phyloP scores from a whole-genome alignment of 2,113 vertebrate genomes.

The Aptenodytes forsteri region DNA sequence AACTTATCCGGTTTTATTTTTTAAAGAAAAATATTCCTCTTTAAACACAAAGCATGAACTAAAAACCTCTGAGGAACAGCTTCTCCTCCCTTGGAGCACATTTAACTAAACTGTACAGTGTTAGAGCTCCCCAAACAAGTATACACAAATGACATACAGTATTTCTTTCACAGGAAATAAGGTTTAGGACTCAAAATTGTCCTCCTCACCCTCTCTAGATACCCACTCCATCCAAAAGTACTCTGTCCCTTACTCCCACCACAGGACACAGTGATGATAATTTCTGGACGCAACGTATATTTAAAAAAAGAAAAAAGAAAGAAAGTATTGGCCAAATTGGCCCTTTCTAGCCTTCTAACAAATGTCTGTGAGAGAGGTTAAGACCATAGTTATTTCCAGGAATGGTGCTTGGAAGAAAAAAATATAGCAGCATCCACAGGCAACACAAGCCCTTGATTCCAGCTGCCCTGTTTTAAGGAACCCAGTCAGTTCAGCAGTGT shows the following conservation, averaged over 20 bases:
- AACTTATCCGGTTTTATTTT: constrained; percentile 59
- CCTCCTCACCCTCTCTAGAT: neutral
- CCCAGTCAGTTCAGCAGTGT: neutral
- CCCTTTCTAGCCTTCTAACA: neutral
- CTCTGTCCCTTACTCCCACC: neutral
- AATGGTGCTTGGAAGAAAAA: constrained; percentile 46
- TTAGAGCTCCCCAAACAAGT: constrained; percentile 6
- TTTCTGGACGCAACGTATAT: neutral
- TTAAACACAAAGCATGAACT: constrained; percentile 68
- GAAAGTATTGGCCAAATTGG: neutral
- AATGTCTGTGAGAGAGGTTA: constrained; percentile 14
- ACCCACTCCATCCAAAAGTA: neutral
- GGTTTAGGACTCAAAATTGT: neutral
- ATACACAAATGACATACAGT: constrained; percentile 17
- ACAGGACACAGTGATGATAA: constrained; percentile 7
- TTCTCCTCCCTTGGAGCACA: neutral
- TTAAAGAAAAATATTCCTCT: constrained; percentile 80
- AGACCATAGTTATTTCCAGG: constrained; percentile 39
- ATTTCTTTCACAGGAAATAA: constrained; percentile 39
- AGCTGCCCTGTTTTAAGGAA: constrained; percentile 15
- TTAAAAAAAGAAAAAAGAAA: neutral
- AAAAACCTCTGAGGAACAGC: constrained; percentile 49
- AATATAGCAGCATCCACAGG: constrained; percentile 51
- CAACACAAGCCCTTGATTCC: constrained; percentile 25
- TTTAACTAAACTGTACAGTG: constrained; percentile 56